Evolutionary conservation across 2,888 invertebrate species (phyloP).

Genomic region (Penaeus monodon): DNA sequence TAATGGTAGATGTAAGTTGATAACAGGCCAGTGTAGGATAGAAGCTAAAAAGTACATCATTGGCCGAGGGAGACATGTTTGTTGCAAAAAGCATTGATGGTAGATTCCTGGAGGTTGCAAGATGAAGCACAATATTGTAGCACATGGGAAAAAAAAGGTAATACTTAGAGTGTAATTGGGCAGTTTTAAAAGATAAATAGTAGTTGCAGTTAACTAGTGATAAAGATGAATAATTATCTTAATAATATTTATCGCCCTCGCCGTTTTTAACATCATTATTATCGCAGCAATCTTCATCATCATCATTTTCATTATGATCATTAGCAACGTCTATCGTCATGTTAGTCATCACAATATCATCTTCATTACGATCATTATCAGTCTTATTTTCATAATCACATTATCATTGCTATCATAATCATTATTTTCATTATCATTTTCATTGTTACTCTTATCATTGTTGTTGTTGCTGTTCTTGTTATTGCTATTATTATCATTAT

Average conservation of each 20-base stretch:
- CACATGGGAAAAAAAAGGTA: too few relatives aligned
- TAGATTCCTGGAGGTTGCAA: too few relatives aligned
- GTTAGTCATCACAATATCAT: background rate
- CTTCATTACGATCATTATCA: background rate
- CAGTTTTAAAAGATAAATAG: too few relatives aligned
- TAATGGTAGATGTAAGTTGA: too few relatives aligned
- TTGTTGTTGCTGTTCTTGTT: background rate
- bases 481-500: background rate
- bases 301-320: constrained; percentile 9
- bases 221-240: background rate
- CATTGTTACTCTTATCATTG: background rate
- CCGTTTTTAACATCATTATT: background rate
- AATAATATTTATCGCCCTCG: background rate
- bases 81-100: too few relatives aligned
- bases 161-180: too few relatives aligned
- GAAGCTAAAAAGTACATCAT: too few relatives aligned
- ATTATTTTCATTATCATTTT: constrained; percentile 10
- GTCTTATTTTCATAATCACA: background rate
- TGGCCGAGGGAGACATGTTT: too few relatives aligned
- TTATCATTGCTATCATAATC: background rate
- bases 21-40: too few relatives aligned
- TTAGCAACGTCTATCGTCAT: background rate
- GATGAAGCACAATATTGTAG: too few relatives aligned
- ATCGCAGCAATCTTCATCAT: background rate
- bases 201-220: too few relatives aligned